These are phyloP conservation scores for Dascyllus trimaculatus DNA, from an alignment of 2,113 vertebrate species.

Conservation along the genomic window DNA sequence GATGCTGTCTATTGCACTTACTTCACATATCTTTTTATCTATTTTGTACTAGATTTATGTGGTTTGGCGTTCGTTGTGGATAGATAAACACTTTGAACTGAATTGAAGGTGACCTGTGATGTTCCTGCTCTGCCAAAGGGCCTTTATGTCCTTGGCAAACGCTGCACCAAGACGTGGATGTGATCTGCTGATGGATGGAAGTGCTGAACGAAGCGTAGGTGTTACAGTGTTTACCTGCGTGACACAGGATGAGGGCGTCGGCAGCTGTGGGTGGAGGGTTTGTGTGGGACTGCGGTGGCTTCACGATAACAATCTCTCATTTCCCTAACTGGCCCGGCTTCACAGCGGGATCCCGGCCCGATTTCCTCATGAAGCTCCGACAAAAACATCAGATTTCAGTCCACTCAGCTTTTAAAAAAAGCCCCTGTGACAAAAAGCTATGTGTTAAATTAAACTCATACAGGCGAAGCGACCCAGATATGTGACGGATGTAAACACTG, in stretches of 20 bases:
- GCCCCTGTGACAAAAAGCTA: neutral
- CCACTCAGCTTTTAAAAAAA: neutral
- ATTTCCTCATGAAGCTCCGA: constrained; percentile 59
- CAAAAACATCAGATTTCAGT: constrained; percentile 6
- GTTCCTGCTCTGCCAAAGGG: neutral
- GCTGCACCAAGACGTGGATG: neutral
- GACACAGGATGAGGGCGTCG: constrained; percentile 38
- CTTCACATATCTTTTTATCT: no score
- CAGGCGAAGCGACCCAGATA: neutral
- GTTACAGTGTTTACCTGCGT: constrained; percentile 53
- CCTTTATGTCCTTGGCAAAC: neutral
- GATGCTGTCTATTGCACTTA: no score
- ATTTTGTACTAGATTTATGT: no score
- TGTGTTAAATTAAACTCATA: neutral
- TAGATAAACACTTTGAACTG: no score
- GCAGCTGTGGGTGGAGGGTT: constrained; percentile 19
- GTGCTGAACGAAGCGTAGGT: constrained; percentile 12
- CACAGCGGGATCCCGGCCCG: constrained; percentile 44
- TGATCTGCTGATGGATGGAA: neutral
- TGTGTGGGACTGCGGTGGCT: constrained; percentile 3
- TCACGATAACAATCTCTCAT: constrained; percentile 53
- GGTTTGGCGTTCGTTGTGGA: no score
- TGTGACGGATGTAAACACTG: constrained; percentile 39
- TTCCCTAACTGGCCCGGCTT: constrained; percentile 47
- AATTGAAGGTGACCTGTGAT: constrained; percentile 40